Conservation (phyloP, 1,140 invertebrate genomes). For the Metaphire vulgaris region DNA sequence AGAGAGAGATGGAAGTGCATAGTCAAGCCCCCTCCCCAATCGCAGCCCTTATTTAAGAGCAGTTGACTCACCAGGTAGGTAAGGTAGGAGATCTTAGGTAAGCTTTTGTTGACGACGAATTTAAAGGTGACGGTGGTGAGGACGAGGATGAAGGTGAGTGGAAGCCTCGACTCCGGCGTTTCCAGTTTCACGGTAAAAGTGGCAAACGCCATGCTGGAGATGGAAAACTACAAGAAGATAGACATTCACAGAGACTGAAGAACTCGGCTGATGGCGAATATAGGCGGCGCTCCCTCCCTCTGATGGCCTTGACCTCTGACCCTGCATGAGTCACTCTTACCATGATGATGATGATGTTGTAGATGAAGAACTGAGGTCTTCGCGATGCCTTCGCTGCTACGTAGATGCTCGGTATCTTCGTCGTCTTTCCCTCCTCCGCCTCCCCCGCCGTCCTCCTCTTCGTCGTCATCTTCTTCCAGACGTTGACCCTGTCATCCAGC, state of each 20-base stretch:
- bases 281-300: too few relatives aligned
- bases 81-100: conserved; percentile 35
- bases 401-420: conserved; percentile 40
- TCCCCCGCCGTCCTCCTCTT: conserved; percentile 42
- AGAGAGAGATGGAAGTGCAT: not conserved
- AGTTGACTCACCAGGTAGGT: conserved; percentile 34
- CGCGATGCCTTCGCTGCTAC: conserved; percentile 50
- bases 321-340: too few relatives aligned
- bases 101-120: conserved; percentile 34
- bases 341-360: conserved; percentile 43
- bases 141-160: conserved; percentile 33
- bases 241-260: too few relatives aligned
- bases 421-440: conserved; percentile 39
- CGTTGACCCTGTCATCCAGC: conserved; percentile 48
- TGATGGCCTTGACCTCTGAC: too few relatives aligned
- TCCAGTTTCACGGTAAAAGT: conserved; percentile 31
- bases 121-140: conserved; percentile 35
- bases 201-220: conserved; percentile 31
- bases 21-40: too few relatives aligned
- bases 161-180: conserved; percentile 31
- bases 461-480: conserved; percentile 34
- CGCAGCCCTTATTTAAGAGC: too few relatives aligned
- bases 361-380: conserved; percentile 50
- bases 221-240: conserved; percentile 27
- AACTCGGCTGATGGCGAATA: too few relatives aligned